phyloP scores from a whole-genome alignment of 2,113 vertebrate genomes.

The Artemisiospiza belli region DNA sequence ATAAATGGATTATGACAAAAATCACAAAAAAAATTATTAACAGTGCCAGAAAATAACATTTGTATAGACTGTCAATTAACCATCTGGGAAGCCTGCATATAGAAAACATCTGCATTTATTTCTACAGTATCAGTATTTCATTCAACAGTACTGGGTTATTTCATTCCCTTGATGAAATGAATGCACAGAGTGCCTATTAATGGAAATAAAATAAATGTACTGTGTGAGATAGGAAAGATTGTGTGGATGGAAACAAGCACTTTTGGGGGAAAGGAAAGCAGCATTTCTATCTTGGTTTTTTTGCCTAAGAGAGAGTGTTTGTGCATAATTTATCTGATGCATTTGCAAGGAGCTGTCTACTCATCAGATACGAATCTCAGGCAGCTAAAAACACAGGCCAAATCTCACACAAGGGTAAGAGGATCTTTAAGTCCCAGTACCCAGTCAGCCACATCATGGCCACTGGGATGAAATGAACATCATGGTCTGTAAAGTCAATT shows the following conservation, averaged over 20 bases:
- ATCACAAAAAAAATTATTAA: background rate
- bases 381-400: background rate
- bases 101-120: slow-evolving; percentile 13
- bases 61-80: background rate
- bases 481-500: background rate
- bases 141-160: background rate
- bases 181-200: background rate
- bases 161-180: background rate
- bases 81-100: background rate
- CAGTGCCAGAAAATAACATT: slow-evolving; percentile 1
- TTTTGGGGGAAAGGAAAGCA: background rate
- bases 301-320: background rate
- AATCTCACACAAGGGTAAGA: background rate
- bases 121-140: background rate
- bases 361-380: background rate
- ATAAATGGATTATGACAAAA: background rate
- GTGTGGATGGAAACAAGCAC: background rate
- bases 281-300: background rate
- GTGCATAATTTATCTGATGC: background rate
- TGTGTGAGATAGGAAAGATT: background rate
- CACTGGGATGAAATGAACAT: background rate
- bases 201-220: background rate
- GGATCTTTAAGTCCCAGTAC: background rate
- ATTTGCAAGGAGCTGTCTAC: background rate
- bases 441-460: background rate